Evolutionary conservation across 1,140 invertebrate species (phyloP), one percentile per base, ranked within the genome.

Genomic region (Drosophila virilis): DNA sequence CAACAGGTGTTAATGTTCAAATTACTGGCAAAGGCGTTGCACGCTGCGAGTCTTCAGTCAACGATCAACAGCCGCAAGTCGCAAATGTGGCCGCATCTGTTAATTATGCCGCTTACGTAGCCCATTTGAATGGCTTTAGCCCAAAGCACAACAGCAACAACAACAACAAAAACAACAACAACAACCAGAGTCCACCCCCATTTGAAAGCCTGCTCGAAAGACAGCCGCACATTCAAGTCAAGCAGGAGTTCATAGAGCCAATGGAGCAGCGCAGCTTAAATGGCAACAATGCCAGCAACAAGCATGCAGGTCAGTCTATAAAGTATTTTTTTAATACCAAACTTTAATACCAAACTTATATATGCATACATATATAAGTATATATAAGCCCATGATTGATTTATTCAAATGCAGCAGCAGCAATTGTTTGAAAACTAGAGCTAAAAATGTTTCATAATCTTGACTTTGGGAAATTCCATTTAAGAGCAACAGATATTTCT

Each of bases 1-100:
- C 71, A 77, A 13, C 88, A 91, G 89, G 84, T 91, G 80, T 85
- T 90, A 89, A 89, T 91, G 84, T 77, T 82, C 88, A 90, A 90
- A 91, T 90, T 90, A 84, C 76, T 55, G 77, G 70, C 82, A 81
- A 86, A 90, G 88, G 88, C 86, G 82, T 91, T 86, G 59, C 74
- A 55, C 59, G 54, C 62, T 45, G 38, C 17, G 50, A 69, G 62
- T 69, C 72, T 68, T 60, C 81, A 77, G 69, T 83, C 83, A 76
- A 83, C 67, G 79, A 88, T 83, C 83, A 85, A 76, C 76, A 83
- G 73, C 76, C 54, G 6, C 45, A 64, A 40, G 58, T 60, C 9
- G 40, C 48, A 43, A 54, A 22, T 45, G 58, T 45, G 33, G 68
- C 77, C 65, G 72, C 82, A 65, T 66, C 83, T 33, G 68, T 75